phyloP scores from a whole-genome alignment of 2,797 vertebrate species.

The Oceanodroma leucorhoa region DNA sequence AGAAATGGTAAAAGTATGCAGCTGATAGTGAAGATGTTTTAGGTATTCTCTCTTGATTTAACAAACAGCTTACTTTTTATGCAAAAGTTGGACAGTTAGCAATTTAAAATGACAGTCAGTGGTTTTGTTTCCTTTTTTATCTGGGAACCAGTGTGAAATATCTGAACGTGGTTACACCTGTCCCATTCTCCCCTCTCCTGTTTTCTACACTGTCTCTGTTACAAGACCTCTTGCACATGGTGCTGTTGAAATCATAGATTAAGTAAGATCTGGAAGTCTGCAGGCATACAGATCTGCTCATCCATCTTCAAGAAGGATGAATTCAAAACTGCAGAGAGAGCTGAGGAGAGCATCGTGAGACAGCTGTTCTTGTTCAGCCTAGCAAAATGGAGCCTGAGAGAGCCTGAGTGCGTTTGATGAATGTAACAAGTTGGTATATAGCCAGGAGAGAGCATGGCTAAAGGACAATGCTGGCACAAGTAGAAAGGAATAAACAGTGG shows the following conservation, averaged over 20 bases:
- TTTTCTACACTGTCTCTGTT: neutral
- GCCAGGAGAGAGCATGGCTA: slow-evolving; percentile 29
- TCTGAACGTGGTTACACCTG: neutral
- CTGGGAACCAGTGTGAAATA: neutral
- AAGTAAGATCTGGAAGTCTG: neutral
- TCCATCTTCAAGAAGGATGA: neutral
- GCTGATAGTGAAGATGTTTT: neutral
- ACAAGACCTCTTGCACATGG: neutral
- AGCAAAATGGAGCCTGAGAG: neutral
- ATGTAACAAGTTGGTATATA: neutral
- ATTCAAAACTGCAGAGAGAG: neutral
- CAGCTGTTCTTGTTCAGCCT: slow-evolving; percentile 27
- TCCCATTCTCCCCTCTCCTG: neutral
- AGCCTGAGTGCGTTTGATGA: neutral
- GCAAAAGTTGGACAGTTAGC: neutral
- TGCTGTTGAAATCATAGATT: neutral
- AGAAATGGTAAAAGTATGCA: neutral
- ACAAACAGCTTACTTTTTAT: neutral
- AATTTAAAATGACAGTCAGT: neutral
- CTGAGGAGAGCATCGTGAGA: neutral
- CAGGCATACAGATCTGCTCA: neutral
- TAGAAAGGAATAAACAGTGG: slow-evolving; percentile 24
- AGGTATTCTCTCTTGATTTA: neutral
- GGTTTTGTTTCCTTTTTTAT: fast-evolving
- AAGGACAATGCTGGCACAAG: slow-evolving; percentile 52